Conservation (phyloP, 1,140 invertebrate genomes). For the Brachionus rotundiformis region DNA sequence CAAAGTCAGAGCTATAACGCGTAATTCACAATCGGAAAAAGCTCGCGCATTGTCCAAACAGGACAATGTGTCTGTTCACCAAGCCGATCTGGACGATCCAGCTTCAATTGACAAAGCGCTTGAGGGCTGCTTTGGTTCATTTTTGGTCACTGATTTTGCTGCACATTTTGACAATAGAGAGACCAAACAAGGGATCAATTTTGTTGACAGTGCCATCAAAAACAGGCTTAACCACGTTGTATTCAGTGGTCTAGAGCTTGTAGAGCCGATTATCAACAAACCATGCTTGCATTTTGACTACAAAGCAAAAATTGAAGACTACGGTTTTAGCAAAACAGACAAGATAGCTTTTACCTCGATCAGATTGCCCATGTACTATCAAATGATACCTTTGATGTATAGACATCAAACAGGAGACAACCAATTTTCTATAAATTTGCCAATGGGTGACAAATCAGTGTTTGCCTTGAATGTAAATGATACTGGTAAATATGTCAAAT, state of each 20-base stretch:
- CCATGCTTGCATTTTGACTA: conserved; percentile 43
- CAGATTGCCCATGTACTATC: conserved; percentile 14
- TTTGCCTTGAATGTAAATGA: neutral
- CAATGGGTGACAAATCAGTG: neutral
- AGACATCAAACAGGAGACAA: neutral
- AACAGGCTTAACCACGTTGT: neutral
- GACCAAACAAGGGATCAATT: neutral
- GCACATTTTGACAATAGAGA: conserved; percentile 10
- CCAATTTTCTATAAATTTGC: neutral
- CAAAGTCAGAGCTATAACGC: neutral
- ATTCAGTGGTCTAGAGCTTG: conserved; percentile 29
- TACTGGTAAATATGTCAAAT: neutral
- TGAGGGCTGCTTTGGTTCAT: neutral
- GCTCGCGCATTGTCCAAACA: neutral
- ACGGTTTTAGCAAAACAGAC: neutral
- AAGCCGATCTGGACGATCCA: neutral
- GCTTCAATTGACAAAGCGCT: neutral
- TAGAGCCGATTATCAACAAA: neutral
- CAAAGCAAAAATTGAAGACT: conserved; percentile 5
- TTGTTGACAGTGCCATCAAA: neutral
- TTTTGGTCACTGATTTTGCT: neutral
- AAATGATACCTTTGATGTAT: conserved; percentile 7
- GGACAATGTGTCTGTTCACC: neutral
- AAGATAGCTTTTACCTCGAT: conserved; percentile 18
- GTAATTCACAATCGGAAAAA: neutral